Base-by-base conservation (phyloP, 2,888 invertebrate species). In the Lingula anatina region DNA sequence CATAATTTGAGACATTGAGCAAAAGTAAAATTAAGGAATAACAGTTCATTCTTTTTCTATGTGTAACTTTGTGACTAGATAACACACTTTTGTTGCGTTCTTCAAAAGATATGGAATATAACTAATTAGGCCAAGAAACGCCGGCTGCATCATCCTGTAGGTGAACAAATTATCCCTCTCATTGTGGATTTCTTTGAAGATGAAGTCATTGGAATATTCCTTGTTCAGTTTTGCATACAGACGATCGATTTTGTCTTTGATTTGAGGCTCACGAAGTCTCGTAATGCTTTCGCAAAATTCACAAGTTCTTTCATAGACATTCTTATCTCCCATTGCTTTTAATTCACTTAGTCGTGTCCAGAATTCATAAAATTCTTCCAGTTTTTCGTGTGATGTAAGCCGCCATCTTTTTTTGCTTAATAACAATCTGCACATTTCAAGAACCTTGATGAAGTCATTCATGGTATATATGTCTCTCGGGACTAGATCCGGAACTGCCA, bases 121-220 rank as follows among this genome's bases (percentile, higher is more conserved):
- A 28, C 63, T 60, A 23, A 71, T 50, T 3, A 73, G 53, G 18
- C 69, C 70, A 26, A 68, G 65, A 37, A 63, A 65, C 25, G 50
- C 50, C 37, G 60, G 57, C 46, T 71, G 70, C 0, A 62, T 63
- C n/a, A 71, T 59, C 44, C 60, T 61, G 55, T 72, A 72, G 7
- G 69, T 64, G 47, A 65, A 71, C 43, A 72, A 53, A 51, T 70
- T 67, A 43, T 68, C 65, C 20, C 59, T 48, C 47, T 67, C 66
- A 46, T 70, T 65, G 56, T 63, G 61, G 15, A 68, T 52, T 20
- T 60, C 52, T 20, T 55, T 57, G 45, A 71, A 71, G 41, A 66
- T 57, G 46, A 60, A 72, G 25, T 62, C 62, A 37, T 68, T 67
- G 1, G 61, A 54, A 41, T 53, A 55, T 5, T 57, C 56, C 12